A percentile compares a stretch with the other conserved stretches of the same genome.
These are phyloP conservation scores for Enteromius trimaculatus DNA, from an alignment of 2,797 vertebrate species.

Conservation along the genomic window DNA sequence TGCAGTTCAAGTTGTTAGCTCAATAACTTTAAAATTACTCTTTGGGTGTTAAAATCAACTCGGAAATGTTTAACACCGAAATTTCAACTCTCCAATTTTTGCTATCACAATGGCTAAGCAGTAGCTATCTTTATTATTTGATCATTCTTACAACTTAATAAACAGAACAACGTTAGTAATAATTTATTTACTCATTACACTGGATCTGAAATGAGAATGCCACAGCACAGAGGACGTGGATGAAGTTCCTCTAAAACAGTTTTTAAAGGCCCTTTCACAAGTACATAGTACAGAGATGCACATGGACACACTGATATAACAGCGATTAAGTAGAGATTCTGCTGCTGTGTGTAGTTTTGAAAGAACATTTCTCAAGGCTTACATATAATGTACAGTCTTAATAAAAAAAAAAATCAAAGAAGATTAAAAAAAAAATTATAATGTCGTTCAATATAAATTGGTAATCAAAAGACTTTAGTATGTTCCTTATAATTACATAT, in stretches of 20 bases:
- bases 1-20: too few species aligned
- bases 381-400: constrained; percentile 45
- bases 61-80: too few species aligned
- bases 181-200: constrained; percentile 64
- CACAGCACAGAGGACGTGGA: constrained; percentile 80
- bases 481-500: constrained; percentile 37
- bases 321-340: constrained; percentile 81
- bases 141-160: constrained; percentile 71
- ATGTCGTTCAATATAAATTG: constrained; percentile 16
- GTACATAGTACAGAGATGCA: constrained; percentile 94
- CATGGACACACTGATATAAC: constrained; percentile 83
- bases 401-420: constrained; percentile 50
- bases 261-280: constrained; percentile 99
- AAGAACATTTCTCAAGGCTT: constrained; percentile 46
- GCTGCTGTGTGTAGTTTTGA: constrained; percentile 64
- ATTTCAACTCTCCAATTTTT: too few species aligned
- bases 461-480: constrained; percentile 44
- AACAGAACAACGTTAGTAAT: constrained; percentile 75
- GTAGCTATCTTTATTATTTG: constrained; percentile 78
- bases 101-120: constrained; percentile 92
- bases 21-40: too few species aligned
- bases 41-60: too few species aligned
- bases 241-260: constrained; percentile 87
- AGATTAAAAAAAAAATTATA: constrained; percentile 37
- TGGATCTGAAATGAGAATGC: constrained; percentile 70